Evolutionary conservation across 30 jellyfish, hydroid and myxozoan genomes (phyloP).

Genomic region (Hydractinia echinata): DNA sequence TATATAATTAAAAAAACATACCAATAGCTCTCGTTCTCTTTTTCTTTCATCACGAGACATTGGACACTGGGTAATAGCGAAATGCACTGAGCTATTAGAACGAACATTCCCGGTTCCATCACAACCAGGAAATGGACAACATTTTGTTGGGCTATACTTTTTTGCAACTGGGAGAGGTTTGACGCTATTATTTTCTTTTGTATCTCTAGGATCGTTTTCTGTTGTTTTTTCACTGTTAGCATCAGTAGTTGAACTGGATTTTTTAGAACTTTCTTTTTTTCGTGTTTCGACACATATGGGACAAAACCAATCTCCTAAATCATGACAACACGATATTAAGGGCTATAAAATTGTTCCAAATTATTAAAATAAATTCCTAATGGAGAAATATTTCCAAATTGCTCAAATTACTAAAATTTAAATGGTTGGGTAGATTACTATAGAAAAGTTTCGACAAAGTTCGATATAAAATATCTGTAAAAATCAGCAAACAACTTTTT

Average conservation of each 20-base stretch:
- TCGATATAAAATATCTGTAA: background rate
- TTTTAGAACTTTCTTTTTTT: background rate
- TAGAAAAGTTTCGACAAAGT: too few species aligned
- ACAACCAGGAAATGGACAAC: constrained; percentile 31
- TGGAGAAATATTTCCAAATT: too few species aligned
- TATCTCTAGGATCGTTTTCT: background rate
- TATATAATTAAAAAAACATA: background rate
- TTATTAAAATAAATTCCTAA: too few species aligned
- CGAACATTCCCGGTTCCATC: constrained; percentile 9
- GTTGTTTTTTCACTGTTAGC: background rate
- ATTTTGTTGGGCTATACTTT: background rate
- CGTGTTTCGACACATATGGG: background rate
- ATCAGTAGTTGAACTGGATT: background rate
- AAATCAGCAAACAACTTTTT: background rate
- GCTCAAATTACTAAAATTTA: too few species aligned
- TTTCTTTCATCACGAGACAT: constrained; percentile 12
- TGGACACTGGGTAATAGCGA: constrained; percentile 6
- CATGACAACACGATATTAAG: too few species aligned
- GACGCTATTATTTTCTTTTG: background rate
- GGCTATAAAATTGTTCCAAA: too few species aligned
- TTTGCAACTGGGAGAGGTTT: constrained; percentile 6
- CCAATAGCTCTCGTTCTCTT: constrained; percentile 17
- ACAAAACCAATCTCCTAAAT: constrained; percentile 30
- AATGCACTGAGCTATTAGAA: background rate
- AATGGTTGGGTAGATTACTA: too few species aligned